Base-by-base conservation (phyloP, 2,113 vertebrate genomes). In the Spea bombifrons region DNA sequence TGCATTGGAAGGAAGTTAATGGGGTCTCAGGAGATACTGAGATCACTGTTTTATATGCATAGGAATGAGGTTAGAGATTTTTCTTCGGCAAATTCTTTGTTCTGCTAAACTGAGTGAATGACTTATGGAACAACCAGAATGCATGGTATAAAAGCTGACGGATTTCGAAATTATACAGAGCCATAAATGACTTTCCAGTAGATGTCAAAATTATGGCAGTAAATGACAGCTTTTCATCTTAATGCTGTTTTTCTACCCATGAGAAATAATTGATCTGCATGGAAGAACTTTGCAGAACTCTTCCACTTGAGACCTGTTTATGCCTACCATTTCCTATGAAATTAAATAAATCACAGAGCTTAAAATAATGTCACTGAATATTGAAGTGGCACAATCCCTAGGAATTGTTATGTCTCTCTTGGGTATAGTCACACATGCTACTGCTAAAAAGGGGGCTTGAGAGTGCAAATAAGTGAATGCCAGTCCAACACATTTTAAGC, bases 231-330 rank as follows among this genome's bases (percentile, higher is more conserved):
- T 82, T 75, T 17, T 82, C 65, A 76, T 64, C 48, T n/a, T 66
- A 80, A 75, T 80, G 64, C 78, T 61, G 81, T 76, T 79, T 81
- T 85, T 84, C 83, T 78, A 66, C 75, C 79, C 71, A 59, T 67
- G 69, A 81, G 78, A 83, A 85, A 84, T 83, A 79, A 83, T 75
- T 87, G 52, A 80, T 84, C 81, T 79, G 76, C 59, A 66, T 65
- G 61, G 75, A 83, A 77, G 64, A 68, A 74, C 44, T 79, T 73
- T 73, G 53, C 44, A 67, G 63, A 73, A 44, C 17, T 49, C n/a
- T 66, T 73, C 50, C 50, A 5, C 16, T 16, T 8, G 47, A 66
- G 71, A 73, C 78, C 46, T 74, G 48, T 59, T 80, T 68, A 66
- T 73, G 30, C 63, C 64, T 61, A 45, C 64, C 16, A 44, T 68